Evolutionary conservation across 2,797 vertebrate genomes (phyloP).

Genomic region (Emys orbicularis): DNA sequence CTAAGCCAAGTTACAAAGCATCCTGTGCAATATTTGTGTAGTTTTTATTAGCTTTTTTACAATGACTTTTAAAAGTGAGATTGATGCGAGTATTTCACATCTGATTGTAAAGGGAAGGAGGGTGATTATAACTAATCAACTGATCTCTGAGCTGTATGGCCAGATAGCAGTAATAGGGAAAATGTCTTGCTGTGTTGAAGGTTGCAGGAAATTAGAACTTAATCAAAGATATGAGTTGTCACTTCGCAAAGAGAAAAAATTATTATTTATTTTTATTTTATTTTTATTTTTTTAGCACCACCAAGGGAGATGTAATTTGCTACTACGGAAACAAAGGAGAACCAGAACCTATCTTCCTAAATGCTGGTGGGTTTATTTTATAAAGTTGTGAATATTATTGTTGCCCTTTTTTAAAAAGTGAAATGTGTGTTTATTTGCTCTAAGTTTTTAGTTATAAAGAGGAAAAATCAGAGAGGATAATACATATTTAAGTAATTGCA

Average conservation of each 20-base stretch:
- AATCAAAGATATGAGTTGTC: slow-evolving; percentile 58
- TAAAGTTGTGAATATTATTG: not conserved
- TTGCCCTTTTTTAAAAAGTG: not conserved
- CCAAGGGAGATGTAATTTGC: slow-evolving; percentile 93
- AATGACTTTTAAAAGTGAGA: not conserved
- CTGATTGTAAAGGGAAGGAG: slow-evolving; percentile 7
- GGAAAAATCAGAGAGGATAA: not conserved
- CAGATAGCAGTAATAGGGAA: slow-evolving; percentile 12
- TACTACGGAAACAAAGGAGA: slow-evolving; percentile 98
- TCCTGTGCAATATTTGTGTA: not conserved
- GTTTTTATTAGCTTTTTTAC: not conserved
- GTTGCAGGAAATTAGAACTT: slow-evolving; percentile 44
- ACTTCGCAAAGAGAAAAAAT: slow-evolving; percentile 55
- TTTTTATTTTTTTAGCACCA: slow-evolving; percentile 84
- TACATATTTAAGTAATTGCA: not conserved
- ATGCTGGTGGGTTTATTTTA: slow-evolving; percentile 87
- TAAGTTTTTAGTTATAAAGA: not conserved
- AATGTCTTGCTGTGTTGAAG: slow-evolving; percentile 40
- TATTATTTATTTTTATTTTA: not conserved
- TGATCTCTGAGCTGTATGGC: slow-evolving; percentile 6
- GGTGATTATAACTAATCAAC: not conserved
- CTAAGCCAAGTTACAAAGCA: not conserved
- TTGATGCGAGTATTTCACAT: not conserved
- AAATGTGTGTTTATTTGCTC: not conserved
- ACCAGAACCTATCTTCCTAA: slow-evolving; percentile 88